Base-by-base conservation (phyloP, 2,113 vertebrate genomes). In the Hypomesus transpacificus region DNA sequence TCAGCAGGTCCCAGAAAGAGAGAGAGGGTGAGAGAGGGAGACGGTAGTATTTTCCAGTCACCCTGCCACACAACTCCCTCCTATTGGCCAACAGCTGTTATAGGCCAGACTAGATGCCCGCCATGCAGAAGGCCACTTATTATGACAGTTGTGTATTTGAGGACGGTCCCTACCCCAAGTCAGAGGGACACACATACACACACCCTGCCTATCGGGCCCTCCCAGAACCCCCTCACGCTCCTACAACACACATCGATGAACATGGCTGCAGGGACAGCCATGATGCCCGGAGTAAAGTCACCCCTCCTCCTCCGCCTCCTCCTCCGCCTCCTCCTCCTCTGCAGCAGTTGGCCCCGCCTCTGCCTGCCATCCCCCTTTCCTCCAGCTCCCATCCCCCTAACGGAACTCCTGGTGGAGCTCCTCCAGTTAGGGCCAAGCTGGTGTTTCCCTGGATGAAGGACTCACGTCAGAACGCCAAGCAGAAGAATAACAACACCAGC, bases 401-500 rank as follows among this genome's bases (percentile, higher is more conserved):
- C 9, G 9, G 39, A 46, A 46, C 39, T 46, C 39, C 39, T 7
- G 7, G 39, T 46, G 39, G 39, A 46, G 39, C 39, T 46, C 39
- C 53, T n/a, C 53, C 53, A n/a, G 53, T 3, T 17, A 56, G 6
- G 53, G 16, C 53, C 53, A n/a, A 16, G 53, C 53, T 18, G 53
- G 53, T 56, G 14, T 56, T 56, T n/a, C 53, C 53, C 53, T 56
- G 53, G 53, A 56, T 56, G 53, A 56, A 56, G 53, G 53, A 56
- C 53, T 56, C 53, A 1, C 53, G 53, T n/a, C 53, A 56, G 16
- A 56, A 56, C 53, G n/a, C 53, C 53, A 56, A 56, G 53, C 16
- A 16, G 2, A 56, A n/a, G 53, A 56, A 56, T 11, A 56, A n/a
- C 53, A 16, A 16, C 53, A n/a, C 53, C 53, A 18, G 53, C 53